Evolutionary conservation across 1,140 invertebrate species (phyloP), one percentile per base, ranked within the genome.

Genomic region (Drosophila neocordata): DNA sequence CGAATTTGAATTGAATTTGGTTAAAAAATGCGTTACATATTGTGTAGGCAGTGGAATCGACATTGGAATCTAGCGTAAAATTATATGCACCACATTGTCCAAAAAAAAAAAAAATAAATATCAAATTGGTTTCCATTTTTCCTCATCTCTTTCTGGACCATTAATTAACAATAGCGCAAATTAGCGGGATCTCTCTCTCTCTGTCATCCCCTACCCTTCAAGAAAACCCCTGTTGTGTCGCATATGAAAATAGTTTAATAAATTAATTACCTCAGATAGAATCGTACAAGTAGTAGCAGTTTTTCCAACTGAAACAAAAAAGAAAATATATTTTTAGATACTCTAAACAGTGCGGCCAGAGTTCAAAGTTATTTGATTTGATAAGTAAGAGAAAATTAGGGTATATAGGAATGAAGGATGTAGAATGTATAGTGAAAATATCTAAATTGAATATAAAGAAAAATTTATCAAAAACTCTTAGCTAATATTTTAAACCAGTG

Each of bases 1-100:
- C 79, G 66, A 82, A 71, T 37, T 73, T 71, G 51, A 64, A 75
- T 75, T 77, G 68, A 77, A 77, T 75, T 72, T 63, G 66, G 65
- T 77, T 77, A 66, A 65, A 73, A 58, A 75, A 77, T 75, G 75
- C 72, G 79, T 78, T 82, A 71, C 74, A 83, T 64, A 67, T 82
- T 74, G 79, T 78, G 79, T 75, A 82, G 79, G 27, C 60, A 59
- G 37, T 44, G 58, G n/a, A 48, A 53, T 24, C 20, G 53, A 41
- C 37, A 60, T 67, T 62, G 12, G 18, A 18, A 27, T 8, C 41
- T 18, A 38, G 34, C 59, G 60, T 63, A 34, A 63, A 63, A 63
- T 63, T 63, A 63, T 63, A 63, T 63, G 51, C 44, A 55, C 37
- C 44, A 58, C 34, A 55, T 55, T 51, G 44, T 55, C 38, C 52